Evolutionary conservation across 1,140 invertebrate genomes (phyloP), one percentile per base, ranked within the genome.

Genomic region (Hydropsyche tenuis): DNA sequence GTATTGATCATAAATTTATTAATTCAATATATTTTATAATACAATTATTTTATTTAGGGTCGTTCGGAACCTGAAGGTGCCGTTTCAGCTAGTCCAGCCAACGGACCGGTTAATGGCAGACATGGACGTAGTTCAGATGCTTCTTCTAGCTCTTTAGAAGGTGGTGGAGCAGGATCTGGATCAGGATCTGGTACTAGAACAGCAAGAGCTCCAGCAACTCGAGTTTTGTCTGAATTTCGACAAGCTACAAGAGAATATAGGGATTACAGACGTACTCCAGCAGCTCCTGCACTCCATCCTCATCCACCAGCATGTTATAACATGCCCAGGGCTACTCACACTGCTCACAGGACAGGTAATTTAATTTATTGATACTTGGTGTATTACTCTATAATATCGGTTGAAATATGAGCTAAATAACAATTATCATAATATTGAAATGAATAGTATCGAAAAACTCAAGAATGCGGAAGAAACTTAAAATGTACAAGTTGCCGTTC

Each of bases 11-110:
- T n/a, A n/a, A n/a, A n/a, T n/a, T n/a, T n/a, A n/a, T n/a, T n/a
- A n/a, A n/a, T n/a, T n/a, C n/a, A n/a, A n/a, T n/a, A n/a, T n/a
- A n/a, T n/a, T n/a, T 53, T 53, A 16, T 53, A 7, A 6, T 6
- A 53, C 16, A 53, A 25, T 12, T 23, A 5, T 27, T 60, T 68
- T 70, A 66, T 51, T 20, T 75, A 85, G 81, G 66, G 80, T 11
- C 84, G 89, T 18, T 87, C 88, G 25, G 89, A 90, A 74, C 90
- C 90, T 1, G 90, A 91, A 73, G 90, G 90, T 1, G 90, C 89
- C 22, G 84, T 87, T 0, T 88, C 88, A 7, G 68, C 77, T 1
- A 79, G 83, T 0, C 83, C 81, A n/a, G 81, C 82, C 0, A 80
- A 81, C 0, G 79, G 78, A 0, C 73, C 77, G 7, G 80, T 82